phyloP scores from a whole-genome alignment of 2,113 vertebrate genomes.

The Sinocyclocheilus anshuiensis region DNA sequence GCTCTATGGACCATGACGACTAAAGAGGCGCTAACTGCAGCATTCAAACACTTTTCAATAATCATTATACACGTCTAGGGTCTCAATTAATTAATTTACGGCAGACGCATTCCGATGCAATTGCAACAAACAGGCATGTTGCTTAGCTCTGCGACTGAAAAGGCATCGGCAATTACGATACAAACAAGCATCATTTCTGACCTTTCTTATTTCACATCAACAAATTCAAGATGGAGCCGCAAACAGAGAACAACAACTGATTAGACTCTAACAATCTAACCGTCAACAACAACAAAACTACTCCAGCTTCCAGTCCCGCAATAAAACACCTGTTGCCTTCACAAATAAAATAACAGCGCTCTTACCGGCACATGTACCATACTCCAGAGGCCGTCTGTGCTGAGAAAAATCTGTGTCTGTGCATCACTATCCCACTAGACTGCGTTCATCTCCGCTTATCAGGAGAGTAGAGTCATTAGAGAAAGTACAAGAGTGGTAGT shows the following conservation, averaged over 20 bases:
- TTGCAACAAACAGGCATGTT: not conserved
- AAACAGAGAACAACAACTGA: constrained; percentile 21
- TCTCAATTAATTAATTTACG: not conserved
- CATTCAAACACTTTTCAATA: constrained; percentile 31
- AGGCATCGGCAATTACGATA: not conserved
- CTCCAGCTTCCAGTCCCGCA: not conserved
- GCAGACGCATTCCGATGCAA: not conserved
- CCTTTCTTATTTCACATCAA: constrained; percentile 21
- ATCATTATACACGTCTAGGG: not conserved
- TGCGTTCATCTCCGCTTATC: constrained; percentile 44
- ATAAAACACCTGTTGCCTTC: constrained; percentile 51
- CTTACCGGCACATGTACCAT: constrained; percentile 78
- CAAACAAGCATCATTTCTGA: constrained; percentile 4
- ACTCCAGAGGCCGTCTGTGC: constrained; percentile 56
- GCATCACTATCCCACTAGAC: constrained; percentile 39
- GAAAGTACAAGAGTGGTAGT: constrained; percentile 64
- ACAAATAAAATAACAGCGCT: not conserved
- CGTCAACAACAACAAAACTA: not conserved
- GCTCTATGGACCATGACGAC: constrained; percentile 31
- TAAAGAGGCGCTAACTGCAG: constrained; percentile 35
- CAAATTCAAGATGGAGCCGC: not conserved
- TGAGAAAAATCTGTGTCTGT: constrained; percentile 47
- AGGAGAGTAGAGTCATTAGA: constrained; percentile 56
- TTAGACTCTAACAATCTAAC: not conserved
- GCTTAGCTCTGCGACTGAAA: not conserved